Percentiles rank a stretch among this genome's conserved stretches.
phyloP scores from a whole-genome alignment of 2,113 vertebrate genomes.

The Crotalus horridus region DNA sequence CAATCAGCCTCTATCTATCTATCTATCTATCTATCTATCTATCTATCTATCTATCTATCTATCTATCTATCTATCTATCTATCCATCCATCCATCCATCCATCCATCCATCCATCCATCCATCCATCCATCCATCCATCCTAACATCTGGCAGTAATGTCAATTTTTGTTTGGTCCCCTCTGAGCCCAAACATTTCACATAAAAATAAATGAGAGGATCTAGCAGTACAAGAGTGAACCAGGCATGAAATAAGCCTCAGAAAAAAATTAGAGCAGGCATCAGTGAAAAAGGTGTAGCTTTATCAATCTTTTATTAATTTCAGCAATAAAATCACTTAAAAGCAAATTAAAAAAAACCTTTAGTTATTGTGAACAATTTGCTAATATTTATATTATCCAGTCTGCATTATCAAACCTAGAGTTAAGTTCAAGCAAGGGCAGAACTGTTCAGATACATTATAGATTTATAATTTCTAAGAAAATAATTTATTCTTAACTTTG shows the following conservation, averaged over 20 bases:
- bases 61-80: conserved; percentile 26
- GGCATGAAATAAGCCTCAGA: background rate
- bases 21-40: conserved; percentile 26
- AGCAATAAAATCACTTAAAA: conserved; percentile 36
- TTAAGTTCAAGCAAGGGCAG: background rate
- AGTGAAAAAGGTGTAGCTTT: background rate
- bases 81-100: conserved; percentile 17
- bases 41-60: conserved; percentile 23
- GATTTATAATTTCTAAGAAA: background rate
- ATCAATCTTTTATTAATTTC: background rate
- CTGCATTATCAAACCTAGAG: background rate
- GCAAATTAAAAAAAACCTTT: conserved; percentile 34
- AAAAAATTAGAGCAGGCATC: background rate
- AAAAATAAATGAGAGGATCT: conserved; percentile 23
- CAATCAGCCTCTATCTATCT: background rate
- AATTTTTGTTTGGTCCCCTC: background rate
- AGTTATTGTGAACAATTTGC: background rate
- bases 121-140: background rate
- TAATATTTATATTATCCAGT: conserved; percentile 6
- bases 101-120: conserved; percentile 19
- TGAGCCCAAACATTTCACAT: conserved; percentile 19
- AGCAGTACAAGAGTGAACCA: background rate
- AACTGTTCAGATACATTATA: background rate
- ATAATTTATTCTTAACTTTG: background rate
- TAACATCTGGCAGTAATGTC: background rate